phyloP scores from a whole-genome alignment of 2,797 vertebrate species.

The Lutjanus argentimaculatus region DNA sequence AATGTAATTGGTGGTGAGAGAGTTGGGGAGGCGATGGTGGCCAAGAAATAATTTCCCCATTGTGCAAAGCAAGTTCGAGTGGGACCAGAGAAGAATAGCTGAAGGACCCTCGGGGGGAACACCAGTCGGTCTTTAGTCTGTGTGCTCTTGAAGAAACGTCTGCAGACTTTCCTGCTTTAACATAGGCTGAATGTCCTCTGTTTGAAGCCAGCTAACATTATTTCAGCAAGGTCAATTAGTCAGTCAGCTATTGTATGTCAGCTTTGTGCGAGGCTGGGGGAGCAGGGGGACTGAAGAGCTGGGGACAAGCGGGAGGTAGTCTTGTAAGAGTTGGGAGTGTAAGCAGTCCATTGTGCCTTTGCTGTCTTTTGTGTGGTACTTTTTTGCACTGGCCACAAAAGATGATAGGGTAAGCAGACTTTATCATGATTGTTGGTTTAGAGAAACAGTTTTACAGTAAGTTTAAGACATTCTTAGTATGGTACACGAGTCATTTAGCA shows the following conservation, averaged over 20 bases:
- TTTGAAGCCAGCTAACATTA: conserved; percentile 69
- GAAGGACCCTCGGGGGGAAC: conserved; percentile 67
- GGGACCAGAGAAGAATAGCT: conserved; percentile 64
- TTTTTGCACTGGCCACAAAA: conserved; percentile 29
- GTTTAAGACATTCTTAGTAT: not conserved
- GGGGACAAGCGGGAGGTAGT: conserved; percentile 36
- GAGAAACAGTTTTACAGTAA: conserved; percentile 1
- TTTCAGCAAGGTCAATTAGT: conserved; percentile 79
- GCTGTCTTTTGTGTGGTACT: conserved; percentile 32
- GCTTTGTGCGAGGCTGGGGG: conserved; percentile 57
- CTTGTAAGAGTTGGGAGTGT: conserved; percentile 29
- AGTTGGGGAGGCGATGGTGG: conserved; percentile 48
- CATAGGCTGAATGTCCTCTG: conserved; percentile 47
- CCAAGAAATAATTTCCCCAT: conserved; percentile 72
- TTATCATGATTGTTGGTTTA: not conserved
- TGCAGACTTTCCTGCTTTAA: conserved; percentile 51
- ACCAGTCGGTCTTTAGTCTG: conserved; percentile 54
- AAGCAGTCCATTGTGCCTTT: conserved; percentile 50
- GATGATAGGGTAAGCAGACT: conserved; percentile 28
- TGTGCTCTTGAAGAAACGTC: conserved; percentile 61
- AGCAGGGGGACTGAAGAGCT: conserved; percentile 27
- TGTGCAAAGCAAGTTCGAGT: conserved; percentile 54
- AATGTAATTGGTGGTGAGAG: conserved; percentile 71
- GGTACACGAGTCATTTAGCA: conserved; percentile 14
- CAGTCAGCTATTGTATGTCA: conserved; percentile 66